Percentiles rank a stretch among this genome's conserved stretches.
phyloP scores from a whole-genome alignment of 2,113 vertebrate genomes.

The Callopanchax toddi region DNA sequence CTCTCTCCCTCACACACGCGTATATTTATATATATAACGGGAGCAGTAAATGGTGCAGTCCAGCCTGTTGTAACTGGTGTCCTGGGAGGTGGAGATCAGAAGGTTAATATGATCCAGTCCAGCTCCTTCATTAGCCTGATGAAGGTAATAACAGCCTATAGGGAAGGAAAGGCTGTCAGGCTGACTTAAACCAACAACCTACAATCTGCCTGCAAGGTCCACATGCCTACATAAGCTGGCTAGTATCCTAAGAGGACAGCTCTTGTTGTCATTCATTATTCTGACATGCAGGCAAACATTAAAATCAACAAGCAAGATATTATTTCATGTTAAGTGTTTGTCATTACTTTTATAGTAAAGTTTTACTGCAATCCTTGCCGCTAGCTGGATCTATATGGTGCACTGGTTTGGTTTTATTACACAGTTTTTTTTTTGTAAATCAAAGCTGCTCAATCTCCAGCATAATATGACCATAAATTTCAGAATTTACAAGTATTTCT shows the following conservation, averaged over 20 bases:
- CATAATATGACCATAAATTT: neutral
- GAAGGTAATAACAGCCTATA: constrained; percentile 64
- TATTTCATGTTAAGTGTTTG: neutral
- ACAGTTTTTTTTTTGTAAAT: too few relatives aligned
- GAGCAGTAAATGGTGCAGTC: constrained; percentile 43
- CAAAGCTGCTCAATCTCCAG: too few relatives aligned
- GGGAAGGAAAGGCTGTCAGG: constrained; percentile 42
- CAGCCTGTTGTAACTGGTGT: constrained; percentile 58
- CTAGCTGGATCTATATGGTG: neutral
- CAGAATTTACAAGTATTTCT: neutral
- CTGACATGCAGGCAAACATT: neutral
- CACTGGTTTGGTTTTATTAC: neutral
- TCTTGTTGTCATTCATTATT: constrained; percentile 14
- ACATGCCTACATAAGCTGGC: constrained; percentile 22
- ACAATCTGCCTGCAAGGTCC: constrained; percentile 16
- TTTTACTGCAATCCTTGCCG: neutral
- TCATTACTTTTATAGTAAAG: constrained; percentile 1
- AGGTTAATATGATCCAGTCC: constrained; percentile 76
- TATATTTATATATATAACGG: constrained; percentile 26
- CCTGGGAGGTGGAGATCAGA: constrained; percentile 67
- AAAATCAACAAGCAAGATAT: neutral
- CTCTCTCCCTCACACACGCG: constrained; percentile 5
- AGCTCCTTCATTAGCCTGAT: constrained; percentile 74
- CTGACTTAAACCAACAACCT: constrained; percentile 44
- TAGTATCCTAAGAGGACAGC: neutral